Percentiles rank a stretch among this genome's conserved stretches.
phyloP scores from a whole-genome alignment of 2,888 invertebrate species.

The Julus scandinavius region DNA sequence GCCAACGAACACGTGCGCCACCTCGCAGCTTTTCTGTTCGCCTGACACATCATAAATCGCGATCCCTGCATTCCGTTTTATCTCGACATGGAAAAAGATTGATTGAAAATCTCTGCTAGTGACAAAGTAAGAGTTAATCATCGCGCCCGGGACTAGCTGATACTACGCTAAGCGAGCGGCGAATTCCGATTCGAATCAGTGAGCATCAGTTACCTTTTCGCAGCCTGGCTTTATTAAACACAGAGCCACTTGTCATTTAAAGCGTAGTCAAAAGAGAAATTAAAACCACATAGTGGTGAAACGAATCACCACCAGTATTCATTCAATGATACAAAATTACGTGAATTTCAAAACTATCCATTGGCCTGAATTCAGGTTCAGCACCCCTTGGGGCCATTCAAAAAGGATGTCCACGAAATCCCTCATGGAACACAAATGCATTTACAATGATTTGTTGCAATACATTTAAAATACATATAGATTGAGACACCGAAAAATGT shows the following conservation, averaged over 20 bases:
- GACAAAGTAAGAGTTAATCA: slow-evolving; percentile 42
- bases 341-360: no score
- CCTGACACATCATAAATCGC: neutral
- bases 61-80: neutral
- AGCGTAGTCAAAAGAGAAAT: neutral
- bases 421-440: no score
- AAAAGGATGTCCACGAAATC: no score
- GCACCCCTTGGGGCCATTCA: no score
- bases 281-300: neutral
- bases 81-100: slow-evolving; percentile 35
- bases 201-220: neutral
- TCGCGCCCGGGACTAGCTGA: neutral
- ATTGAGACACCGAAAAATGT: no score
- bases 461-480: no score
- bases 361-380: no score
- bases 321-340: no score
- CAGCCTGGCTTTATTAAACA: neutral
- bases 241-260: neutral
- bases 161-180: neutral
- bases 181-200: neutral
- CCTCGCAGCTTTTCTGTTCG: neutral
- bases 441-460: no score
- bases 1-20: slow-evolving; percentile 5
- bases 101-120: slow-evolving; percentile 39
- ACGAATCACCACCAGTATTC: no score